phyloP scores from a whole-genome alignment of 2,888 invertebrate genomes.

The Mimas tiliae region DNA sequence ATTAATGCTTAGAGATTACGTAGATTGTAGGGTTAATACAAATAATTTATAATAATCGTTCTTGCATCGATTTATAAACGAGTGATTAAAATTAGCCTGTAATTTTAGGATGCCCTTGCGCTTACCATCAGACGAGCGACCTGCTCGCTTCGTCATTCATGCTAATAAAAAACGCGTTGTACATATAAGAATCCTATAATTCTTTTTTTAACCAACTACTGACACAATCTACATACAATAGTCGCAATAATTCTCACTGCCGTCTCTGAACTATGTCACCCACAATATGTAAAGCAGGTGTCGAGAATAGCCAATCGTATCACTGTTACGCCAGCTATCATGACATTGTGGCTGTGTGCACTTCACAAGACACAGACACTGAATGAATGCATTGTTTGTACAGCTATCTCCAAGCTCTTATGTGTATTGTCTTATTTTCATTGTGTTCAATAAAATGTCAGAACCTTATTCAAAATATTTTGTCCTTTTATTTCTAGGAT shows the following conservation, averaged over 20 bases:
- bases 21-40: too few species aligned
- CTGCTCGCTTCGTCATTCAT: too few species aligned
- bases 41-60: too few species aligned
- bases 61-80: too few species aligned
- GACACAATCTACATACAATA: too few species aligned
- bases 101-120: too few species aligned
- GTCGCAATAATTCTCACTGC: background rate
- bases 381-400: conserved; percentile 27
- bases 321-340: conserved; percentile 25
- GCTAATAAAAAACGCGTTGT: too few species aligned
- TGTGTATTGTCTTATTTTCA: conserved; percentile 1
- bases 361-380: conserved; percentile 25
- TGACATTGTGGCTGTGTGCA: conserved; percentile 17
- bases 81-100: too few species aligned
- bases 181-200: too few species aligned
- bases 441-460: background rate
- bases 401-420: conserved; percentile 4
- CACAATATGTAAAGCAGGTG: background rate
- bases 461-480: background rate
- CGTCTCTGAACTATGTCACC: background rate
- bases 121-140: too few species aligned
- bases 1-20: too few species aligned
- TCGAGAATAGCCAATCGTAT: conserved; percentile 28
- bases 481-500: background rate
- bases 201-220: too few species aligned